Evolutionary conservation across 2,113 vertebrate genomes (phyloP), one percentile per base, ranked within the genome.

Genomic region (Gila orcuttii): DNA sequence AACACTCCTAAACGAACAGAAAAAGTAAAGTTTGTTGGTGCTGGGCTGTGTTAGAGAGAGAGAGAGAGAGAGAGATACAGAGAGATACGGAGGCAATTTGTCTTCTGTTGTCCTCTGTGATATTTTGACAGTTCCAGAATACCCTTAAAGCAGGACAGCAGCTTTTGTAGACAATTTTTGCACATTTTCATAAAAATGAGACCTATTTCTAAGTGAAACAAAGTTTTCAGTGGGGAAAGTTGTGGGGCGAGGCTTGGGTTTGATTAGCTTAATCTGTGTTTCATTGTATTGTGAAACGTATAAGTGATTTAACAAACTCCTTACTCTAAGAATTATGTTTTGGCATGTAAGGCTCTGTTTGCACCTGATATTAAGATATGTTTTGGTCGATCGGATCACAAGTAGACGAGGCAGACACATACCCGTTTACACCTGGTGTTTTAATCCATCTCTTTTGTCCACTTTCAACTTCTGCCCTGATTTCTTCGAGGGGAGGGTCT

Each of bases 71-170:
- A 28, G 28, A 28, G 28, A 28, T 1, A 28, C 1, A 9, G 60
- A 55, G 86, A 86, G 86, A 82, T 83, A 86, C 57, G 17, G 84
- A 91, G 78, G 82, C 25, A 33, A 88, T 88, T 88, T 84, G 77
- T 86, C 84, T 86, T 84, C 33, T 62, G 45, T 71, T 57, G 59
- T 83, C 82, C 47, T 71, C 66, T 81, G n/a, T 62, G 50, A 68
- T 36, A 82, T 76, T 66, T 55, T 73, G 68, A 86, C 47, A 52
- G 25, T 69, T 82, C 13, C 64, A 69, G 47, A 69, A 52, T 47
- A 69, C 55, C 25, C 59, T 31, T 19, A 68, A 82, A 21, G 79
- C 79, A 68, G 42, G 79, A 82, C 79, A 68, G 79, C 1, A 66
- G 60, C 23, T 28, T 81, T 64, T 28, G 8, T 7, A 19, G 10